Percentiles rank a stretch among this genome's conserved stretches.
Conservation (phyloP, 1,140 invertebrate species). For the Myzus persicae region DNA sequence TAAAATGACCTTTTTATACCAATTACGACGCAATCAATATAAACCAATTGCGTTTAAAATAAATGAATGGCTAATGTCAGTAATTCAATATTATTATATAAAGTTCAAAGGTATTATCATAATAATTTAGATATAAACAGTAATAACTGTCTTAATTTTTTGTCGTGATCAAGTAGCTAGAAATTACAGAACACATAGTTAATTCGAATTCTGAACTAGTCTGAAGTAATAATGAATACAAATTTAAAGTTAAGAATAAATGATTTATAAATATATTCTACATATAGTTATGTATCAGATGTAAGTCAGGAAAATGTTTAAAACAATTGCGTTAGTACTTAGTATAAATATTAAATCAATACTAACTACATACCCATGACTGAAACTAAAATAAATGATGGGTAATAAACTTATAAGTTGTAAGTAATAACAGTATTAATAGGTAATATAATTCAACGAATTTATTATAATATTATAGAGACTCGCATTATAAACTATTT, state of each 20-base stretch:
- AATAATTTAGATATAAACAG: conserved; percentile 2
- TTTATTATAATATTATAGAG: not conserved
- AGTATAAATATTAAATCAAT: not conserved
- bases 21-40: conserved; percentile 19
- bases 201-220: too few species aligned
- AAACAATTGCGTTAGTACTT: not conserved
- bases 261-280: too few species aligned
- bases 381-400: not conserved
- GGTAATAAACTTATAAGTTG: not conserved
- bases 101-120: not conserved
- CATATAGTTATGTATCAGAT: not conserved
- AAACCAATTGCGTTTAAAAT: not conserved
- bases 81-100: conserved; percentile 5
- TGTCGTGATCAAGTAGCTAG: not conserved
- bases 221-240: not conserved
- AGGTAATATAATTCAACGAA: not conserved
- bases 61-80: not conserved
- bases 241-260: not conserved
- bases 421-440: not conserved
- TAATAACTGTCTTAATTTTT: not conserved
- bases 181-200: not conserved
- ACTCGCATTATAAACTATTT: not conserved
- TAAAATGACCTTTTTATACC: conserved; percentile 1
- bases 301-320: not conserved
- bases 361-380: not conserved